Conservation (phyloP, 2,888 invertebrate species). For the Drosophila ezoana region DNA sequence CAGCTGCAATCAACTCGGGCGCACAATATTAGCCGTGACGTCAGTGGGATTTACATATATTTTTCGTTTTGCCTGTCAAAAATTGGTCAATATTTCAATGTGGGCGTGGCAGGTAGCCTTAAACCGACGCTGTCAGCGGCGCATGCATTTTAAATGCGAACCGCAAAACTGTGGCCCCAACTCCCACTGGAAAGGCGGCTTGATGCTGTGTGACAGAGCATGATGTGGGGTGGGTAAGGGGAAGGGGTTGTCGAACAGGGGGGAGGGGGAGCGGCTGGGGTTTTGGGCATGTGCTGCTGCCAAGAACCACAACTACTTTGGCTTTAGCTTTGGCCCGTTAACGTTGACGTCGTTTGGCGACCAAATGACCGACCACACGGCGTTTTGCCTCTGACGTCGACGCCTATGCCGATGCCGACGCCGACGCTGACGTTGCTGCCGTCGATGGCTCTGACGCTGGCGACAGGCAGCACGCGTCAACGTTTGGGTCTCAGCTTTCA, state of each 20-base stretch:
- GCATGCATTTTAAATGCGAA: constrained; percentile 45
- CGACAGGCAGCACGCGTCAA: constrained; percentile 29
- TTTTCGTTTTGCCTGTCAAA: constrained; percentile 28
- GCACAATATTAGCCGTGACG: constrained; percentile 15
- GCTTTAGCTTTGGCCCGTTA: constrained; percentile 29
- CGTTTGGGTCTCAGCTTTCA: constrained; percentile 33
- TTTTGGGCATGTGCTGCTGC: not conserved
- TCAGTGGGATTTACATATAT: constrained; percentile 9
- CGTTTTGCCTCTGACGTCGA: not conserved
- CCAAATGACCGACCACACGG: constrained; percentile 48
- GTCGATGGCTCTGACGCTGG: constrained; percentile 14
- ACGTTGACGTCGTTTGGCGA: constrained; percentile 47
- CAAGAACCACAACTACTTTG: constrained; percentile 47
- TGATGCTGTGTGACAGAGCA: constrained; percentile 2
- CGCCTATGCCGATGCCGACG: not conserved
- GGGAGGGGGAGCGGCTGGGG: too few species aligned
- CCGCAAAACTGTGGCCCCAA: constrained; percentile 26
- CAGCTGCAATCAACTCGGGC: not conserved
- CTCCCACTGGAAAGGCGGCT: constrained; percentile 25
- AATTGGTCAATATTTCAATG: constrained; percentile 43
- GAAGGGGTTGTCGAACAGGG: not conserved
- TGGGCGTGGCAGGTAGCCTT: constrained; percentile 7
- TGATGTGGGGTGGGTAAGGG: too few species aligned
- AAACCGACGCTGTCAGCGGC: constrained; percentile 12
- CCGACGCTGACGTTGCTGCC: not conserved